Base-by-base conservation (phyloP, 2,888 invertebrate genomes). In the Idaea dimidiata region DNA sequence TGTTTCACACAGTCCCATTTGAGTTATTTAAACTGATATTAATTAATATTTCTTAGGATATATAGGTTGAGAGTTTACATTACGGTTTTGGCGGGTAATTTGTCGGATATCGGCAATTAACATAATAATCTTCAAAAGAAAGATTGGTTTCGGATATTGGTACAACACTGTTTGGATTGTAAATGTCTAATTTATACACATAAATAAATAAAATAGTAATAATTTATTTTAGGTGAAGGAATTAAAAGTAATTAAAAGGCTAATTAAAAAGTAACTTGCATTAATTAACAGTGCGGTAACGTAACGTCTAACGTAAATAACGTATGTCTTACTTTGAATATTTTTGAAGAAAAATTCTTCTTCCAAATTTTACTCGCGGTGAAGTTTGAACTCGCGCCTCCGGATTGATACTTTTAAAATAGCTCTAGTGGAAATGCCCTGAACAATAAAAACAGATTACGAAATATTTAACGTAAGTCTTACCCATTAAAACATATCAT, bases 1-100 rank as follows among this genome's bases (percentile, higher is more conserved):
- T 67, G 60, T 65, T 72, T 72, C 72, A 72, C 72, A 72, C 72
- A 70, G 64, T 68, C 64, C 62, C 61, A 66, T 70, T 70, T 62
- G 61, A 62, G 60, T 59, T 56, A 59, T 24, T 61, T 59, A 31
- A 66, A 63, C 66, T 66, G 65, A 70, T 67, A 56, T 62, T 70
- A 72, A 70, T 72, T 70, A 62, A 67, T 71, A 68, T 67, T 62
- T 66, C 70, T 67, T 68, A 69, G 65, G 14, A 31, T 71, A 71
- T 69, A 63, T 64, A 57, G 68, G 66, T 62, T 65, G 66, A 69
- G 65, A 67, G 66, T 60, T 66, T 54, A 59, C 64, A 63, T 63
- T 59, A 64, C 56, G 56, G 62, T 64, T 69, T 65, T 67, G 67
- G 65, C 67, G 59, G 57, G 62, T 17, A 57, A 59, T 60, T 65